Conservation (phyloP, 2,797 vertebrate genomes). For the Austrolebias charrua region DNA sequence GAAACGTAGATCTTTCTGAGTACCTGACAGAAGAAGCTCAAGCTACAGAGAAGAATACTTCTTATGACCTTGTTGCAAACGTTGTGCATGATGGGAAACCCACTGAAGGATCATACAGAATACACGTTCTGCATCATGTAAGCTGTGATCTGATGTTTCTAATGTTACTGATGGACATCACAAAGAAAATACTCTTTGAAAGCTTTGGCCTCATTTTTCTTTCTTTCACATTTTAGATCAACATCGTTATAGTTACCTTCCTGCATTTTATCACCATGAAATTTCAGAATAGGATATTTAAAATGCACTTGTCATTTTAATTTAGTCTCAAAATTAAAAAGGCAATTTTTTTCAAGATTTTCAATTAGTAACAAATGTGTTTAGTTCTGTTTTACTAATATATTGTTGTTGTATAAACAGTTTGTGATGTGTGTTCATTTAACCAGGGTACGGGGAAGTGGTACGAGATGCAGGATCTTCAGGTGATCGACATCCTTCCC, state of each 20-base stretch:
- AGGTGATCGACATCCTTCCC: constrained; percentile 95
- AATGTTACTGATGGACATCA: neutral
- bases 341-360: neutral
- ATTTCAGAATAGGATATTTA: too few relatives aligned
- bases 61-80: constrained; percentile 95
- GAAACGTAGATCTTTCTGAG: constrained; percentile 94
- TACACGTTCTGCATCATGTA: constrained; percentile 96
- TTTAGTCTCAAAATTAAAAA: too few relatives aligned
- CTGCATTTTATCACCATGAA: too few relatives aligned
- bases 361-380: neutral
- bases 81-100: constrained; percentile 97
- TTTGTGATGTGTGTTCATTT: constrained; percentile 14
- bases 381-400: neutral
- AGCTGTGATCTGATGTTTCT: constrained; percentile 49
- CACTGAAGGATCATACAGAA: constrained; percentile 91
- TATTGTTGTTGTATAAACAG: neutral
- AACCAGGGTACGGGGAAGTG: constrained; percentile 94
- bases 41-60: constrained; percentile 86
- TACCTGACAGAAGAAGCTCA: constrained; percentile 95
- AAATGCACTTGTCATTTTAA: too few relatives aligned
- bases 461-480: constrained; percentile 97
- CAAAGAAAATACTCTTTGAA: neutral
- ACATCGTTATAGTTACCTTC: too few relatives aligned
- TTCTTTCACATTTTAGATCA: too few relatives aligned
- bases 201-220: neutral